Base-by-base conservation (phyloP, 2,888 invertebrate species). In the Sminthurinus aureus region DNA sequence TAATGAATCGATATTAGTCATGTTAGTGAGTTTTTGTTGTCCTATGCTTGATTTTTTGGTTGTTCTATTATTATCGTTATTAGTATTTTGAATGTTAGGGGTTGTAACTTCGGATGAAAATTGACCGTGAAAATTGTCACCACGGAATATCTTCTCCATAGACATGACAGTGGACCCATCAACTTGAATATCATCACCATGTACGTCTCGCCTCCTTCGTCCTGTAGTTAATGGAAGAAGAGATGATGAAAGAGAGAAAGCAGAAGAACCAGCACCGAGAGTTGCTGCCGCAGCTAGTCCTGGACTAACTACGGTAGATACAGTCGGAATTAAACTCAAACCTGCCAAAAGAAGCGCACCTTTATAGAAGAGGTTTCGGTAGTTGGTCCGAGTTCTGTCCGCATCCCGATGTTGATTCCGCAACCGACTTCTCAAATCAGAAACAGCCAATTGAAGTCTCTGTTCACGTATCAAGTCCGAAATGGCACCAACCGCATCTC, bases 311-410 rank as follows among this genome's bases (percentile, higher is more conserved):
- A 82, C 85, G 51, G 85, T 81, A 12, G 86, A 85, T 9, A 87
- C 84, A 6, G 84, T 71, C 9, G 88, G 88, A 38, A 88, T 78
- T 15, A 88, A 78, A 20, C 87, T 88, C 13, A 88, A 81, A n/a
- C 87, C 88, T 69, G 86, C 86, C 50, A 88, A 80, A 13, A 88
- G 86, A 24, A 88, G 71, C n/a, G 88, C 88, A 15, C 88, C 88
- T 79, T 86, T 88, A n/a, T 86, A 86, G 83, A 88, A 88, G 38
- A 88, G 80, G 67, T 84, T 83, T 77, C 85, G 75, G 71, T 87
- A 86, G 66, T 84, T 86, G 15, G 85, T 83, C 52, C 87, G 71
- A 9, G 86, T 85, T 77, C 87, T 85, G 50, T 86, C 85, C 18
- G 85, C 82, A 52, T 82, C 73, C 74, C 83, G 80, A 13, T 67